These are phyloP conservation scores for Agriotes lineatus DNA, from an alignment of 2,888 invertebrate genomes.

Conservation along the genomic window DNA sequence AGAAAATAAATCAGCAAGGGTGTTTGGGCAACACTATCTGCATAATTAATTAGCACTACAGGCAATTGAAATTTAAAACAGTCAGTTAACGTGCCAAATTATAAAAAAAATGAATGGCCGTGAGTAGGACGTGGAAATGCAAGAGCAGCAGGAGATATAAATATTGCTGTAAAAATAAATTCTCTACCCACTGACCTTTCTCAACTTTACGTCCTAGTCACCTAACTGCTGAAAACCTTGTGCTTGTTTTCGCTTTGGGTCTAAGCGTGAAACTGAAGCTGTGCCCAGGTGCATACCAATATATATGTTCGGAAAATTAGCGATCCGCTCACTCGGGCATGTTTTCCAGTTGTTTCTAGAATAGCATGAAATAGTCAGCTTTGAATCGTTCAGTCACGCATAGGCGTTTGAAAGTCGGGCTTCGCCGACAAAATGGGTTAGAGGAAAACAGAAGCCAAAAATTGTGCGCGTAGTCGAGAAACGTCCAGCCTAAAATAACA, in stretches of 20 bases:
- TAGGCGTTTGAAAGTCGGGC: background rate
- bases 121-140: too few species aligned
- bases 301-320: constrained; percentile 12
- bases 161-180: background rate
- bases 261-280: constrained; percentile 6
- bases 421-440: background rate
- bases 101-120: too few species aligned
- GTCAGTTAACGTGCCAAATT: too few species aligned
- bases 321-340: background rate
- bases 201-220: background rate
- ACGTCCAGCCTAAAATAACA: constrained; percentile 19
- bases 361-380: background rate
- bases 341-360: constrained; percentile 13
- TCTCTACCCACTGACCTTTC: background rate
- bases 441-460: background rate
- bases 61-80: too few species aligned
- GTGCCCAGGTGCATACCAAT: background rate
- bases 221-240: background rate
- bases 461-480: background rate
- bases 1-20: too few species aligned
- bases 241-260: constrained; percentile 9
- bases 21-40: too few species aligned
- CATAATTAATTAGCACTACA: too few species aligned
- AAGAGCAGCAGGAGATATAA: too few species aligned
- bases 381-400: background rate